These are phyloP conservation scores for Meloe dianella DNA, from an alignment of 2,888 invertebrate species.

Conservation along the genomic window DNA sequence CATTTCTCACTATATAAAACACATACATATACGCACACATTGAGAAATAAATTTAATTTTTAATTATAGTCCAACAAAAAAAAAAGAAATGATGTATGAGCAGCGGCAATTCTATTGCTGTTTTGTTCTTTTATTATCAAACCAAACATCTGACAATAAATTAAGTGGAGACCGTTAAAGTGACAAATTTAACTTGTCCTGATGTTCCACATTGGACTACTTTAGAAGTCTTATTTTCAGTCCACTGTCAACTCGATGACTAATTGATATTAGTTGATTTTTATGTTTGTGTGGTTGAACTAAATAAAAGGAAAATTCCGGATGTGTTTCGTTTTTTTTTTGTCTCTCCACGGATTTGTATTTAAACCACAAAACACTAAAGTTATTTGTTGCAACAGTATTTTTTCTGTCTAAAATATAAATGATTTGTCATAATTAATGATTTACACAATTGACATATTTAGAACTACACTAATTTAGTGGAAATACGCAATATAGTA, in stretches of 20 bases:
- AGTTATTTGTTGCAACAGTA: not conserved
- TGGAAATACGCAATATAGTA: too few species aligned
- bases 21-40: not conserved
- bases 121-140: not conserved
- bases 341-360: not conserved
- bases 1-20: slow-evolving; percentile 5
- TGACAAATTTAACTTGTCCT: slow-evolving; percentile 45
- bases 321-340: not conserved
- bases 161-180: slow-evolving; percentile 26
- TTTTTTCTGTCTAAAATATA: too few species aligned
- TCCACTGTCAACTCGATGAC: not conserved
- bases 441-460: too few species aligned
- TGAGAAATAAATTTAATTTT: not conserved
- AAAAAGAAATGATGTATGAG: not conserved
- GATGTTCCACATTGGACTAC: slow-evolving; percentile 40
- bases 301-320: not conserved
- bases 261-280: slow-evolving; percentile 8
- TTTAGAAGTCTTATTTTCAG: slow-evolving; percentile 18
- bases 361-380: not conserved
- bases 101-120: not conserved
- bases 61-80: not conserved
- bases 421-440: too few species aligned
- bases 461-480: not conserved
- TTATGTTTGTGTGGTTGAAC: not conserved
- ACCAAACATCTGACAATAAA: slow-evolving; percentile 23